Base-by-base conservation (phyloP, 2,797 vertebrate species). In the Sebastes jordani region DNA sequence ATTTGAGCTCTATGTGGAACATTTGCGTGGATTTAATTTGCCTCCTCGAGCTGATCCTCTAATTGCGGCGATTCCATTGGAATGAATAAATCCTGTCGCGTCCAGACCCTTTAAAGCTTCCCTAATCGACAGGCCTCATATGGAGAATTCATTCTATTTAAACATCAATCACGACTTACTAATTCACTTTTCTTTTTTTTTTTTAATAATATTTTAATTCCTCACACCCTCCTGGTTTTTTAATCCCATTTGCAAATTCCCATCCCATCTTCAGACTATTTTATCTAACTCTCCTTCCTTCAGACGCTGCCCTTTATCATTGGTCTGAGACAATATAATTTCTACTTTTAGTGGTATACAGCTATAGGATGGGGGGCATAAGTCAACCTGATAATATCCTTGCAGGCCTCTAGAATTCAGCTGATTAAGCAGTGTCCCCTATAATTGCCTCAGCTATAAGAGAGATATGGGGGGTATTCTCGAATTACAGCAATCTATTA, bases 341-440 rank as follows among this genome's bases (percentile, higher is more conserved):
- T 80, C 20, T 71, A 3, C 52, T 74, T 77, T 81, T 73, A 80
- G 74, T 42, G 68, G 56, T 78, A 82, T 30, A 81, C 65, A 83
- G 68, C 76, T 61, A 52, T 62, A 68, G 59, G 59, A 77, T 69
- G 83, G 74, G 65, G 59, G 69, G 63, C 62, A 79, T 55, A 69
- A 81, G 75, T 83, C 11, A 14, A 58, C 71, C 70, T 58, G 88
- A 92, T 86, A 86, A 86, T 67, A 69, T 87, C 81, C 81, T 72
- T 54, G 22, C 60, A 63, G 25, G 46, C 71, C 25, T 81, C 65
- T 29, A 67, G 32, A 80, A 85, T 92, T 62, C 46, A 64, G 89
- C 86, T 90, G 86, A 92, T 86, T 52, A 89, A 85, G 87, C 89
- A 88, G 32, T 80, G 60, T 74, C 18, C 74, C 52, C 38, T 76